Base-by-base conservation (phyloP, 2,888 invertebrate species). In the Oligia strigilis region DNA sequence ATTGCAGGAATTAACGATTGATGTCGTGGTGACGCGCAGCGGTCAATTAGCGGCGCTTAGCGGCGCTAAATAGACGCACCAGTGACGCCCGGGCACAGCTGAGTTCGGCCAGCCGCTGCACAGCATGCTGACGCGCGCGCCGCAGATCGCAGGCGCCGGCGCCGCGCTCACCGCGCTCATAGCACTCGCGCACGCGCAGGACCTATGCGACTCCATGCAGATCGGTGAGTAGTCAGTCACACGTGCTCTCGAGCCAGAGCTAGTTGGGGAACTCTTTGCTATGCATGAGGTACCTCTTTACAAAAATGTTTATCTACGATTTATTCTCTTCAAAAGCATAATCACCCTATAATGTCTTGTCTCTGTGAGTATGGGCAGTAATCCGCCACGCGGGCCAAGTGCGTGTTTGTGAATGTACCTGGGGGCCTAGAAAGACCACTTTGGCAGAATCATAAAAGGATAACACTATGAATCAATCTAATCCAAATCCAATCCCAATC, bases 1-100 rank as follows among this genome's bases (percentile, higher is more conserved):
- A 77, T 82, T 82, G 73, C 60, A 70, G 64, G 60, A 82, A 73
- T 82, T 82, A 82, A 77, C 66, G 14, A 64, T 49, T 43, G 77
- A 72, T 79, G 79, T 80, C 36, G 78, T 36, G 43, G 70, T 73
- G 77, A 77, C 46, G 77, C 60, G 77, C 40, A 52, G 69, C 17
- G 36, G 70, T 11, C 49, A 77, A 82, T 82, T 65, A 82, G 71
- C 29, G 58, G 67, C 46, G 46, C n/a, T 74, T 58, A 75, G 67
- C 43, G 67, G 52, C 46, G 64, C 82, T 82, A 82, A 77, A 82
- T 82, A 82, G 58, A 13, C 43, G 65, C 36, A 29, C 40, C 67
- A 0, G 64, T n/a, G 58, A 60, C 43, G 72, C 17, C 36, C 60
- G n/a, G 4, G 52, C 60, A 64, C 40, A 73, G 73, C 46, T 9